These are phyloP conservation scores for Olivierus martensii DNA, from an alignment of 1,140 invertebrate species.

Conservation along the genomic window DNA sequence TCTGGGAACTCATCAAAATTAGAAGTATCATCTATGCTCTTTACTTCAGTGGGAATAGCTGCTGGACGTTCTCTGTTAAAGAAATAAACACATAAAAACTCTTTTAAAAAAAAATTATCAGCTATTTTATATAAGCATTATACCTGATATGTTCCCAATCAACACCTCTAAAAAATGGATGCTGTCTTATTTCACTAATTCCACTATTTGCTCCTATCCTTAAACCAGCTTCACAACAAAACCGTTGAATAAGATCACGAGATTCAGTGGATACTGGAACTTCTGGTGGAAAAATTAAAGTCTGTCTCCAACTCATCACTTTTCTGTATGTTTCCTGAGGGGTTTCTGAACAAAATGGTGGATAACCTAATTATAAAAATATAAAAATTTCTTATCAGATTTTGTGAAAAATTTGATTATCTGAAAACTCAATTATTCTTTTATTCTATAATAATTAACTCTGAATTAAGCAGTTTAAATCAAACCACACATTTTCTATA, in stretches of 20 bases:
- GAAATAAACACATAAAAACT: background rate
- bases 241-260: slow-evolving; percentile 39
- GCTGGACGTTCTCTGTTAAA: background rate
- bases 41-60: slow-evolving; percentile 20
- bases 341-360: slow-evolving; percentile 98
- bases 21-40: slow-evolving; percentile 71
- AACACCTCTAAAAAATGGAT: slow-evolving; percentile 40
- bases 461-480: no score
- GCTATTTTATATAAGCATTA: background rate
- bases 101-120: background rate
- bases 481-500: no score
- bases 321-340: slow-evolving; percentile 99
- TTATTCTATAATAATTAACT: no score
- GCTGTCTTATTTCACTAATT: slow-evolving; percentile 39
- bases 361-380: slow-evolving; percentile 93
- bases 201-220: slow-evolving; percentile 39
- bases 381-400: slow-evolving; percentile 35
- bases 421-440: no score
- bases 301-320: slow-evolving; percentile 99
- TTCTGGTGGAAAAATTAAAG: slow-evolving; percentile 94
- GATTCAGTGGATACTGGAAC: slow-evolving; percentile 88
- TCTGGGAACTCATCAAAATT: slow-evolving; percentile 99
- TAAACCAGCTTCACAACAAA: slow-evolving; percentile 89
- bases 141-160: slow-evolving; percentile 64
- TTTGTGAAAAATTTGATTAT: slow-evolving; percentile 68